Base-by-base conservation (phyloP, 2,797 vertebrate genomes). In the Parotocinclus haroldoi region DNA sequence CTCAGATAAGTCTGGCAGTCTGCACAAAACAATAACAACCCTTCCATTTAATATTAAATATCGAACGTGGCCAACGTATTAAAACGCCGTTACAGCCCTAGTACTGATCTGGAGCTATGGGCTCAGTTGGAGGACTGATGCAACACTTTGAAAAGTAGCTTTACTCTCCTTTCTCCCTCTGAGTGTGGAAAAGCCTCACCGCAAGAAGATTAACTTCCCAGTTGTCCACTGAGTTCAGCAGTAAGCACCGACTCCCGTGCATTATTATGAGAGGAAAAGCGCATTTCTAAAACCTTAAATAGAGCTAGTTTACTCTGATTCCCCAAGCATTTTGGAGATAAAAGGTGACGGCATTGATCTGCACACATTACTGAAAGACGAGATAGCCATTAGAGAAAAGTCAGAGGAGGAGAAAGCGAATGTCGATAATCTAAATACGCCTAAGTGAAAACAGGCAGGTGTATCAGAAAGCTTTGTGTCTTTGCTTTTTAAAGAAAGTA, bases 281-380 rank as follows among this genome's bases (percentile, higher is more conserved):
- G 16, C 18, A 1, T 16, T 12, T 36, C 45, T 45, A 11, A 27
- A 17, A 17, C 37, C 8, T 46, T 71, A 65, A 65, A 65, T 49
- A 59, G 17, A 53, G 61, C 40, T 60, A 54, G 8, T 55, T 64
- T 64, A 58, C 54, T 46, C 50, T 38, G 18, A 58, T 70, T 57
- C 61, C 62, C 62, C 13, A 12, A 0, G 62, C 51, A 48, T 50
- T 46, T 52, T 53, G 69, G 51, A 46, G 58, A 59, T 18, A 49
- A 58, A 59, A 65, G 55, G 55, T 60, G 59, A 54, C 58, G 56
- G 48, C 62, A 71, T 71, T 48, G 69, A 71, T 71, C 63, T 54
- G 40, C 56, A 11, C 50, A 59, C 51, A 65, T 71, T 55, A 54
- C 49, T 27, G 48, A 48, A 48, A 59, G 62, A 27, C 40, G 49